Evolutionary conservation across 2,113 vertebrate genomes (phyloP), one percentile per base, ranked within the genome.

Genomic region (Toxostoma redivivum): DNA sequence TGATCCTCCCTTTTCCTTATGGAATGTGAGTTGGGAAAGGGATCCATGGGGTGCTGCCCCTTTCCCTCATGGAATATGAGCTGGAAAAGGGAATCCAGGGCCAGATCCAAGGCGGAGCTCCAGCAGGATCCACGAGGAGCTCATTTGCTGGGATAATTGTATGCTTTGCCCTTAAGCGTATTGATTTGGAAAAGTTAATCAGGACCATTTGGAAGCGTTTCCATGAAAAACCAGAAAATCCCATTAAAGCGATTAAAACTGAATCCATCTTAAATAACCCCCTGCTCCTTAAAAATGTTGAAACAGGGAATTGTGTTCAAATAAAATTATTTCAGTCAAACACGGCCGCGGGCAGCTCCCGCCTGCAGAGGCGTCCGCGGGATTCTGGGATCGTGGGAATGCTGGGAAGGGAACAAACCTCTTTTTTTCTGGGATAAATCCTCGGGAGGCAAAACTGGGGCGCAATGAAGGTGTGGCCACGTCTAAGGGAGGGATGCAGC

Each of bases 281-380:
- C 93, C 73, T 67, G 94, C 94, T 96, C 96, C 97, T 95, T 96
- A 96, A 97, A 97, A 92, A 8, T 97, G 97, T 97, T 97, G 97
- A 97, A 97, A 95, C 80, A 97, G 96, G 44, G 9, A 79, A 93
- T 93, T 88, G 95, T 93, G 66, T 85, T 97, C 96, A 97, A 97
- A 97, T 86, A 97, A 80, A 97, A 97, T 97, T 97, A 97, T 94
- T 96, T 91, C 95, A 95, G 94, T 97, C 97, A 97, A 97, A 97
- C 95, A 96, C 85, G 57, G 83, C 81, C 6, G 38, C 5, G 0
- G 4, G 85, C 47, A 56, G 73, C 70, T 56, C 51, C 70, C 0
- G 1, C 38, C 42, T 5, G 3, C 53, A 0, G 1, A 2, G 1
- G 42, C 17, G 28, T 20, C 35, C 1, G 9, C 4, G 0, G 5